Percentiles rank a stretch among this genome's conserved stretches.
phyloP scores from a whole-genome alignment of 2,888 invertebrate species.

The Scaptomyza tumidula region DNA sequence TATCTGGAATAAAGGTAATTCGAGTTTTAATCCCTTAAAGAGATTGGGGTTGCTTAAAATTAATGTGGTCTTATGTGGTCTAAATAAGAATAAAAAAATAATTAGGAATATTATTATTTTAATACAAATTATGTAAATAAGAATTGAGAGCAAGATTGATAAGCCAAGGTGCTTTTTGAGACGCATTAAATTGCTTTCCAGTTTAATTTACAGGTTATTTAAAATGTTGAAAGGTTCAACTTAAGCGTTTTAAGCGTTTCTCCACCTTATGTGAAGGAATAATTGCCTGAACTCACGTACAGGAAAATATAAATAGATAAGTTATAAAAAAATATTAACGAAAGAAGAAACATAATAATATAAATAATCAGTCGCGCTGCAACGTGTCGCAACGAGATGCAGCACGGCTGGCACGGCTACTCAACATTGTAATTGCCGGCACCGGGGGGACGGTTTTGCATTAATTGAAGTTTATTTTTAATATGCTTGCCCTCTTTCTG shows the following conservation, averaged over 20 bases:
- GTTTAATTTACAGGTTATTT: background rate
- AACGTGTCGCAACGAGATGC: slow-evolving; percentile 65
- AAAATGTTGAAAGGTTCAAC: background rate
- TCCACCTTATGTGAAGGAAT: slow-evolving; percentile 16
- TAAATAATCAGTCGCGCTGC: slow-evolving; percentile 67
- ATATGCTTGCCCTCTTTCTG: slow-evolving; percentile 62
- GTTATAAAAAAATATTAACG: slow-evolving; percentile 45
- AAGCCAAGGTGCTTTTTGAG: background rate
- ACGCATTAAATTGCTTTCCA: background rate
- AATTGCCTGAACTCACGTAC: slow-evolving; percentile 37
- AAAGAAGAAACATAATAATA: slow-evolving; percentile 71
- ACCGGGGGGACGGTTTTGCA: slow-evolving; percentile 35
- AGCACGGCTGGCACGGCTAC: slow-evolving; percentile 7
- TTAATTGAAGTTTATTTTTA: slow-evolving; percentile 71
- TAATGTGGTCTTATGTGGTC: too few species aligned
- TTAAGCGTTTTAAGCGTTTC: slow-evolving; percentile 7
- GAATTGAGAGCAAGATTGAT: too few species aligned
- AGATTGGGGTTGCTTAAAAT: too few species aligned
- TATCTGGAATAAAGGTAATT: background rate
- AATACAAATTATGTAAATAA: too few species aligned
- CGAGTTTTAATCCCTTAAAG: background rate
- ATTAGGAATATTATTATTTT: too few species aligned
- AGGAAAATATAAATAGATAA: slow-evolving; percentile 66
- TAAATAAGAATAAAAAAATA: too few species aligned
- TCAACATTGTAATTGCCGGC: slow-evolving; percentile 36